These are phyloP conservation scores for Troilus luridus DNA, from an alignment of 2,888 invertebrate genomes.

Conservation along the genomic window DNA sequence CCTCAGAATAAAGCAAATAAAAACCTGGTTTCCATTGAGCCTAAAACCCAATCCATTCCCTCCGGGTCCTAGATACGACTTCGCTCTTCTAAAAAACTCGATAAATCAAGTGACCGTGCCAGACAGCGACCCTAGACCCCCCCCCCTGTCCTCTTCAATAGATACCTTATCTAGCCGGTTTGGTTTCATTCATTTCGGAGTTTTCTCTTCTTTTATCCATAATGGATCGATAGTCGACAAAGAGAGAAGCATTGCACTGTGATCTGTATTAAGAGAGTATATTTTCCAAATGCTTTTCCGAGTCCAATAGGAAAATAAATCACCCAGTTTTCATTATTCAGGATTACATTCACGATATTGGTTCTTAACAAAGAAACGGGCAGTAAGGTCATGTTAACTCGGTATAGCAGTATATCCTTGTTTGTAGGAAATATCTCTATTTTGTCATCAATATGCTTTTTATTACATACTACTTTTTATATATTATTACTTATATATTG, in stretches of 20 bases:
- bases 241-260: not conserved
- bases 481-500: too few relatives aligned
- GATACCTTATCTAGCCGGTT: constrained; percentile 35
- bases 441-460: too few relatives aligned
- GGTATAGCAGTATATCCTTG: too few relatives aligned
- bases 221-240: not conserved
- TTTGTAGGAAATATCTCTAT: too few relatives aligned
- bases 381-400: too few relatives aligned
- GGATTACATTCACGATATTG: too few relatives aligned
- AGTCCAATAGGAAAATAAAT: not conserved
- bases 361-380: too few relatives aligned
- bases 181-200: not conserved
- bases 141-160: constrained; percentile 8
- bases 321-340: not conserved
- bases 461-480: too few relatives aligned
- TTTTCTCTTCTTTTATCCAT: constrained; percentile 19
- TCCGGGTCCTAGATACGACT: constrained; percentile 30
- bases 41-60: constrained; percentile 34
- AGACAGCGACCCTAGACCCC: constrained; percentile 28
- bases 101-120: constrained; percentile 24
- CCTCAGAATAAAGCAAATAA: constrained; percentile 37
- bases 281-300: not conserved
- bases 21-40: constrained; percentile 43
- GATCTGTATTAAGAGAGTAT: not conserved
- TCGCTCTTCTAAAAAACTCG: constrained; percentile 45